Conservation (phyloP, 2,797 vertebrate species). For the Girardinus metallicus region DNA sequence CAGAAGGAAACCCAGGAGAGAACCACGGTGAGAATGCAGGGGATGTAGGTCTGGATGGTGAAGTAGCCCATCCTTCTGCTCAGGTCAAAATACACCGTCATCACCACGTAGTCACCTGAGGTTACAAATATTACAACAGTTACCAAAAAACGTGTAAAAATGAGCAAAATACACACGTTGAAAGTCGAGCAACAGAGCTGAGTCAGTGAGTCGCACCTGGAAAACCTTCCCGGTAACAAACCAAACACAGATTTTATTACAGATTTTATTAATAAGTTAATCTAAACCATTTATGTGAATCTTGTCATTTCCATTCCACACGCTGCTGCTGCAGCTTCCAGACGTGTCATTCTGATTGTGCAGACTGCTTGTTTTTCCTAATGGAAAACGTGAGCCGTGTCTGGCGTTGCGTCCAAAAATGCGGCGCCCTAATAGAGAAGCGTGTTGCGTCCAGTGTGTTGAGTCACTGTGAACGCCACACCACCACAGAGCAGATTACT, state of each 20-base stretch:
- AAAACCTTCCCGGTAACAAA: not conserved
- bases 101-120: slow-evolving; percentile 95
- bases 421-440: not conserved
- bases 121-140: not conserved
- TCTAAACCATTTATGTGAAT: not conserved
- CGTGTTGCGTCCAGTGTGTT: too few species aligned
- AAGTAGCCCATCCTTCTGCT: slow-evolving; percentile 94
- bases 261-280: not conserved
- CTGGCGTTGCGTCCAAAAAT: not conserved
- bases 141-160: not conserved
- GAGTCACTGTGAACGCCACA: too few species aligned
- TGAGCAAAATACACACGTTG: not conserved
- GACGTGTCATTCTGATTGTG: not conserved
- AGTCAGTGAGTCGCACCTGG: not conserved
- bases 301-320: not conserved
- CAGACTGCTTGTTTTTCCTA: not conserved
- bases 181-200: not conserved
- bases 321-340: not conserved
- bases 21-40: slow-evolving; percentile 95
- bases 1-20: slow-evolving; percentile 84
- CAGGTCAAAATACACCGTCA: slow-evolving; percentile 96
- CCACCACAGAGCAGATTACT: too few species aligned
- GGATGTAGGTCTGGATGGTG: slow-evolving; percentile 97
- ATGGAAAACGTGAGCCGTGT: not conserved
- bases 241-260: not conserved